These are phyloP conservation scores for Halcyon leucocephala DNA, from an alignment of 2,797 vertebrate genomes.

Conservation along the genomic window DNA sequence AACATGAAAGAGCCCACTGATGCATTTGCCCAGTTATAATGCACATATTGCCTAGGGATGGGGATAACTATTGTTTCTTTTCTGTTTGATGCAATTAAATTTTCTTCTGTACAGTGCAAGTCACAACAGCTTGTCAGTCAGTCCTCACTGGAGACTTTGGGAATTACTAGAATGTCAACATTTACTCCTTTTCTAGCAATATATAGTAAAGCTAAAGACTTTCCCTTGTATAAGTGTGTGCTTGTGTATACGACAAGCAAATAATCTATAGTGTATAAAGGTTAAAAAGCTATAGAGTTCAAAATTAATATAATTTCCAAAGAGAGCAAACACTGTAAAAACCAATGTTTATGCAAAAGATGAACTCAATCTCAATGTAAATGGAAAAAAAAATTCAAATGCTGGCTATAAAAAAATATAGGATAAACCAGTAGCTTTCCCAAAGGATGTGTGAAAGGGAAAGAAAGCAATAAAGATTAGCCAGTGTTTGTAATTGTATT, in stretches of 20 bases:
- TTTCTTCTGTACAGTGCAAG: background rate
- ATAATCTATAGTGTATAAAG: background rate
- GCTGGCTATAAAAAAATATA: slow-evolving; percentile 12
- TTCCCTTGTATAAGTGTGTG: background rate
- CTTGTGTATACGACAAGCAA: background rate
- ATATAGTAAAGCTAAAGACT: background rate
- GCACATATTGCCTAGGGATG: background rate
- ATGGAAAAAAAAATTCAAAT: background rate
- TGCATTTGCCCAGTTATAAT: background rate
- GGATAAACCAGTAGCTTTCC: slow-evolving; percentile 19
- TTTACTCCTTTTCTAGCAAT: background rate
- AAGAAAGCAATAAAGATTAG: slow-evolving; percentile 5
- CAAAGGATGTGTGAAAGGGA: background rate
- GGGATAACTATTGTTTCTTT: background rate
- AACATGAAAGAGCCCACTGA: background rate
- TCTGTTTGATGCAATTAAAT: background rate
- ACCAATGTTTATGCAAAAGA: slow-evolving; percentile 11
- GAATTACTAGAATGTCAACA: background rate
- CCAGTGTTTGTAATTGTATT: background rate
- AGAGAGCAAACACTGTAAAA: background rate
- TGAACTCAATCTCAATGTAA: slow-evolving; percentile 5
- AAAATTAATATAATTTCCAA: background rate
- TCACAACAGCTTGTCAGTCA: background rate
- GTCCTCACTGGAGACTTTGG: background rate
- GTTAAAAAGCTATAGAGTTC: background rate